Percentiles rank a stretch among this genome's conserved stretches.
These are phyloP conservation scores for Hypotaenidia okinawae DNA, from an alignment of 2,797 vertebrate genomes.

Conservation along the genomic window DNA sequence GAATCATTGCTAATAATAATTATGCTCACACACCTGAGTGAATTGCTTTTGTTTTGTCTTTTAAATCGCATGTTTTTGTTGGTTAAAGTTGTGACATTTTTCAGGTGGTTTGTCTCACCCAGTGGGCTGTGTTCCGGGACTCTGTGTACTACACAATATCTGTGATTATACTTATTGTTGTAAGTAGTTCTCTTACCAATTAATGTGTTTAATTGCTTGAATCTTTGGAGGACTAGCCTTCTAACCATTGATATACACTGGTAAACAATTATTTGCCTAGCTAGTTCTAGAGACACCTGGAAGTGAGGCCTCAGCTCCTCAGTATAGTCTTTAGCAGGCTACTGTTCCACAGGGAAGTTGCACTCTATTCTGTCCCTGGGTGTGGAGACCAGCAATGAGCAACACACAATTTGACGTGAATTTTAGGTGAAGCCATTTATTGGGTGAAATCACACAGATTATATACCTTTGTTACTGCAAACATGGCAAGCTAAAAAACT, in stretches of 20 bases:
- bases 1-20: not conserved
- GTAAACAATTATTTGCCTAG: not conserved
- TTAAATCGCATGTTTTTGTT: not conserved
- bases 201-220: not conserved
- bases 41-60: not conserved
- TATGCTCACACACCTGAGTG: not conserved
- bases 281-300: not conserved
- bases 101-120: conserved; percentile 93
- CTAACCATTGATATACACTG: not conserved
- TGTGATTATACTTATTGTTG: conserved; percentile 90
- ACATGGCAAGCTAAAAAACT: too few species aligned
- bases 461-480: too few species aligned
- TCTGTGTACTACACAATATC: conserved; percentile 93
- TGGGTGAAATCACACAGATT: too few species aligned
- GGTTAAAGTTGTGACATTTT: conserved; percentile 34
- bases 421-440: too few species aligned
- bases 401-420: too few species aligned
- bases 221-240: not conserved
- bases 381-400: too few species aligned
- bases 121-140: conserved; percentile 96
- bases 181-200: conserved; percentile 77
- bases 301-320: not conserved
- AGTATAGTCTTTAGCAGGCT: not conserved
- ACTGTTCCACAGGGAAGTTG: not conserved
- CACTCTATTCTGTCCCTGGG: not conserved